phyloP scores from a whole-genome alignment of 2,113 vertebrate genomes.

The Mixornis gularis region DNA sequence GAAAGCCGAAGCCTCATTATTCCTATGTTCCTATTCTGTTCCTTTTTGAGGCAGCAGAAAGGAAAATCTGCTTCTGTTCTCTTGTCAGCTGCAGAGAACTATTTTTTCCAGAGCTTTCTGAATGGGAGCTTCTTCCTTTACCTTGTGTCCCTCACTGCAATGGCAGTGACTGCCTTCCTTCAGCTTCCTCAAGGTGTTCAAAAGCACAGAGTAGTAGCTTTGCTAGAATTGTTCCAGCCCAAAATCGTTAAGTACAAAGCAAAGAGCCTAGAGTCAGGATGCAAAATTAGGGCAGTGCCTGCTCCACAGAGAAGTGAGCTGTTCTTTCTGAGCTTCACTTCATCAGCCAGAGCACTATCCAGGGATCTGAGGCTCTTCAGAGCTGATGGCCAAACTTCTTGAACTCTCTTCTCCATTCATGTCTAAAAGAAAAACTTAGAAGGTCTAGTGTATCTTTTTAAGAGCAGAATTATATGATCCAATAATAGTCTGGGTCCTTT shows the following conservation, averaged over 20 bases:
- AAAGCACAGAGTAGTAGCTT: background rate
- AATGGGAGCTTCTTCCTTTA: background rate
- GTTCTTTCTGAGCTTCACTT: background rate
- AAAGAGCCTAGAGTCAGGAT: background rate
- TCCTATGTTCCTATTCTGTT: background rate
- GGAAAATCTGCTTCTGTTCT: background rate
- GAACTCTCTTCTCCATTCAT: background rate
- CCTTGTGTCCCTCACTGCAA: background rate
- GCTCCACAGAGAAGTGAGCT: background rate
- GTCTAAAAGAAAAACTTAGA: background rate
- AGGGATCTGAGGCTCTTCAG: background rate
- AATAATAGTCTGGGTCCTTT: background rate
- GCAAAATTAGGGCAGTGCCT: background rate
- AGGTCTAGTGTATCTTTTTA: background rate
- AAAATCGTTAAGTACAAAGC: background rate
- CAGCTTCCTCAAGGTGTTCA: background rate
- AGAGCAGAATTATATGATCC: background rate
- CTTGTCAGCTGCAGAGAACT: background rate
- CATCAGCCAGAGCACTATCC: background rate
- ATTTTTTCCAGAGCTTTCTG: background rate
- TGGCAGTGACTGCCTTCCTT: background rate
- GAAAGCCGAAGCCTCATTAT: background rate
- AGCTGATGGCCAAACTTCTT: background rate
- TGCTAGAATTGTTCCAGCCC: background rate
- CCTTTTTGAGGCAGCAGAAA: background rate